Evolutionary conservation across 2,797 vertebrate species (phyloP).

Genomic region (Catharus ustulatus): DNA sequence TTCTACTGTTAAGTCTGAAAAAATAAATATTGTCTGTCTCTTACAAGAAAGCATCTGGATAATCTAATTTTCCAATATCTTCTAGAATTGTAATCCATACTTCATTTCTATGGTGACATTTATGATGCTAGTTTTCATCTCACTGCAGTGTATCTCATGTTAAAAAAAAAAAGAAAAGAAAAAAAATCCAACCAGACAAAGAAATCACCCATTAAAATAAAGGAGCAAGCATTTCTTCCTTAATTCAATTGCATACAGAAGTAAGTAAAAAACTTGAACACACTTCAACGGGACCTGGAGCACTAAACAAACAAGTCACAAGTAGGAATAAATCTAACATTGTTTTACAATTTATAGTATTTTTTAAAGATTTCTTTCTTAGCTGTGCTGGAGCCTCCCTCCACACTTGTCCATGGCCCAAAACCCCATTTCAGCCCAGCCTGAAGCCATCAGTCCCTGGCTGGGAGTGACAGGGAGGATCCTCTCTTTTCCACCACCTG

Average conservation of each 20-base stretch:
- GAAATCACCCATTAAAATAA: neutral
- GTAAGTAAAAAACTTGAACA: neutral
- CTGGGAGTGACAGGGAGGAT: neutral
- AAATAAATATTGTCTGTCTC: neutral
- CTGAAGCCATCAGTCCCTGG: neutral
- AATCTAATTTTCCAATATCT: neutral
- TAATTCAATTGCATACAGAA: neutral
- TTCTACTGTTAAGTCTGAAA: neutral
- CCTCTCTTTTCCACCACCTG: rapidly evolving
- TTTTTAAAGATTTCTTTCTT: neutral
- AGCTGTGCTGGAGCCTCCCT: neutral
- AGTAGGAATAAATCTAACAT: neutral
- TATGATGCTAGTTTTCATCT: neutral
- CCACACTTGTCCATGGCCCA: neutral
- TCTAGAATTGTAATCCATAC: neutral
- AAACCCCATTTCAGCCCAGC: neutral
- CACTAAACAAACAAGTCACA: neutral
- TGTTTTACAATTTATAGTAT: neutral
- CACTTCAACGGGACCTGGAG: neutral
- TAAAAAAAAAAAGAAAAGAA: neutral
- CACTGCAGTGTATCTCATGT: neutral
- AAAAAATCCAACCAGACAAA: neutral
- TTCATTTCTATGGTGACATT: constrained; percentile 7
- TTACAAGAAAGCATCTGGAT: neutral
- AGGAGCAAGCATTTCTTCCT: neutral